phyloP scores from a whole-genome alignment of 2,888 invertebrate species.

The Muschampia plurimacula region DNA sequence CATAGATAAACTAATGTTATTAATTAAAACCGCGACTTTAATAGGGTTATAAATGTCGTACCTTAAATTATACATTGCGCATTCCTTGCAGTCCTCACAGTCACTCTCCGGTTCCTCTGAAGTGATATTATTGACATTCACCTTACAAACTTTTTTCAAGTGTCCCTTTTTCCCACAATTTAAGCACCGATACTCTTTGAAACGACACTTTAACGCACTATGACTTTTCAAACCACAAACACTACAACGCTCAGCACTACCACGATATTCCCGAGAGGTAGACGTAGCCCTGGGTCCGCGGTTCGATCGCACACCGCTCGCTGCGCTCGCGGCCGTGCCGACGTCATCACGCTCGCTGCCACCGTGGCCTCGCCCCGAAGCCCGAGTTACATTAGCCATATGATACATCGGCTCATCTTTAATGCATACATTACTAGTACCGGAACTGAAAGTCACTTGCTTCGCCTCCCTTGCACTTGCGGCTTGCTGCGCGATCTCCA shows the following conservation, averaged over 20 bases:
- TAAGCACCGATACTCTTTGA: conserved; percentile 36
- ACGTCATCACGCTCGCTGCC: too few species aligned
- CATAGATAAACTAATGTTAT: conserved; percentile 13
- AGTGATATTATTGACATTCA: conserved; percentile 3
- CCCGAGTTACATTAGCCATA: too few species aligned
- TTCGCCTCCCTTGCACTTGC: conserved; percentile 37
- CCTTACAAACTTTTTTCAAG: conserved; percentile 36
- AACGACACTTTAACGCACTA: conserved; percentile 37
- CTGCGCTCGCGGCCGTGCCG: not conserved
- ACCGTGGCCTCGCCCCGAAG: too few species aligned
- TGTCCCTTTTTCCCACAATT: conserved; percentile 40
- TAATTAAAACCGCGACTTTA: conserved; percentile 16
- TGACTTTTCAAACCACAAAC: conserved; percentile 39
- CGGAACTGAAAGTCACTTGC: not conserved
- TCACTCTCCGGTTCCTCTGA: not conserved
- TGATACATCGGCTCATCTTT: too few species aligned
- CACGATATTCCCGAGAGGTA: not conserved
- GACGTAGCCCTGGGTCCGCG: not conserved
- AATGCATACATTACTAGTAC: too few species aligned
- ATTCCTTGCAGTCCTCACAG: conserved; percentile 26
- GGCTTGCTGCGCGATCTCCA: conserved; percentile 34
- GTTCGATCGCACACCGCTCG: not conserved
- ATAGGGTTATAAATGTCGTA: conserved; percentile 16
- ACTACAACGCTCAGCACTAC: conserved; percentile 17
- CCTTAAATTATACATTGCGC: conserved; percentile 28